Evolutionary conservation across 2,113 vertebrate genomes (phyloP).

Genomic region (Channa maculata): DNA sequence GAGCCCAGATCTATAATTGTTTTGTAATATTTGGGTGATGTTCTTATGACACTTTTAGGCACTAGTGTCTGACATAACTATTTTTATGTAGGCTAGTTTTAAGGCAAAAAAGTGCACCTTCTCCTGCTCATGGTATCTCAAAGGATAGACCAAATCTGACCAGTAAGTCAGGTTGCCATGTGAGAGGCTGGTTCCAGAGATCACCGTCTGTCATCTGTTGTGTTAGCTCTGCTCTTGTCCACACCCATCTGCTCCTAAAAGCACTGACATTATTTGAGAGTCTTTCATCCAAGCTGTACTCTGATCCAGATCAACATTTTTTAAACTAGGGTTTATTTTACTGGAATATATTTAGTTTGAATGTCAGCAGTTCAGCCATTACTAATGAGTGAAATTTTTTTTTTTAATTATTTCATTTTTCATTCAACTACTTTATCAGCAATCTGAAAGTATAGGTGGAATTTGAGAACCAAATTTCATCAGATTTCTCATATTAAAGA

Average conservation of each 20-base stretch:
- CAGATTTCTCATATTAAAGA: constrained; percentile 1
- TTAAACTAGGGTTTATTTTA: constrained; percentile 8
- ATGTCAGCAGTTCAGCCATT: not conserved
- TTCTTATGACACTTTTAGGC: not conserved
- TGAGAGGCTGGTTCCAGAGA: constrained; percentile 69
- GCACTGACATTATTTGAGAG: constrained; percentile 58
- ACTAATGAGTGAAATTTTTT: not conserved
- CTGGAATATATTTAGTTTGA: not conserved
- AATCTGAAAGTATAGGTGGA: not conserved
- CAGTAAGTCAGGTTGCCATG: constrained; percentile 67
- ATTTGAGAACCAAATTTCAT: not conserved
- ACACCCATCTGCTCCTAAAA: constrained; percentile 78
- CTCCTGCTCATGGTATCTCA: constrained; percentile 16
- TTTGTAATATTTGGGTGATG: not conserved
- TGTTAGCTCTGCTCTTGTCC: constrained; percentile 58
- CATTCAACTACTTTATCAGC: not conserved
- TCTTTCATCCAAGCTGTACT: constrained; percentile 41
- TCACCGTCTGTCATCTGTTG: constrained; percentile 78
- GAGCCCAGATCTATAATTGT: not conserved
- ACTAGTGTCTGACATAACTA: not conserved
- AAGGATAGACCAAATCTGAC: constrained; percentile 52
- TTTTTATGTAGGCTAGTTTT: not conserved
- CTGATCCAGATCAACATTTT: constrained; percentile 25
- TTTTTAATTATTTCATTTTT: not conserved
- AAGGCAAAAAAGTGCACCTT: not conserved